These are phyloP conservation scores for Gymnobelideus leadbeateri DNA, from an alignment of 2,113 vertebrate species.

Conservation along the genomic window DNA sequence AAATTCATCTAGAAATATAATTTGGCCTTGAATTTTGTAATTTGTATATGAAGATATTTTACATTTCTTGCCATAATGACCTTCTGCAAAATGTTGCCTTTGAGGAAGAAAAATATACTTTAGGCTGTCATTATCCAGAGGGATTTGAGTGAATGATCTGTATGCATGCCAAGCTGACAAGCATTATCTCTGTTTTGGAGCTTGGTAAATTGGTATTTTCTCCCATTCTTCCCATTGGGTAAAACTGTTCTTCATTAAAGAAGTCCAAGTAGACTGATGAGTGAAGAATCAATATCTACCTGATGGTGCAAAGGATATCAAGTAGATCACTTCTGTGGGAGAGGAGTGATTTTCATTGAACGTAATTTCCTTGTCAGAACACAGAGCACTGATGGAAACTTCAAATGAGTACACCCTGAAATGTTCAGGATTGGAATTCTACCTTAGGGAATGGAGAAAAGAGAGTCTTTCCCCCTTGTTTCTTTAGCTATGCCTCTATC, in stretches of 20 bases:
- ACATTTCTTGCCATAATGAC: background rate
- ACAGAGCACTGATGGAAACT: background rate
- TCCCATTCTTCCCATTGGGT: background rate
- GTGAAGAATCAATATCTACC: background rate
- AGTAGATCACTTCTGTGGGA: background rate
- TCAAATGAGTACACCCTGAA: background rate
- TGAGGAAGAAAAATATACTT: background rate
- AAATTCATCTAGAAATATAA: background rate
- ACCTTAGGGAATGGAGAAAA: background rate
- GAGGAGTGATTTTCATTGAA: background rate
- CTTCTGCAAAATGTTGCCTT: background rate
- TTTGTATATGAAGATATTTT: background rate
- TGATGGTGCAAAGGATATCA: background rate
- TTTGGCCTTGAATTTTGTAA: background rate
- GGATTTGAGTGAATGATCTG: background rate
- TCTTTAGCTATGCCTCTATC: background rate
- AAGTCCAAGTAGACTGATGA: background rate
- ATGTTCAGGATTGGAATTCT: background rate
- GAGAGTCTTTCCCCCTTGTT: background rate
- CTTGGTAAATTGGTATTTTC: background rate
- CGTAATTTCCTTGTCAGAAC: background rate
- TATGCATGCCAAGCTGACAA: background rate
- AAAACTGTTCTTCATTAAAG: background rate
- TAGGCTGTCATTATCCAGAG: background rate
- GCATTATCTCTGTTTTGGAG: background rate